Evolutionary conservation across 2,113 vertebrate species (phyloP), one percentile per base, ranked within the genome.

Genomic region (Micromys minutus): DNA sequence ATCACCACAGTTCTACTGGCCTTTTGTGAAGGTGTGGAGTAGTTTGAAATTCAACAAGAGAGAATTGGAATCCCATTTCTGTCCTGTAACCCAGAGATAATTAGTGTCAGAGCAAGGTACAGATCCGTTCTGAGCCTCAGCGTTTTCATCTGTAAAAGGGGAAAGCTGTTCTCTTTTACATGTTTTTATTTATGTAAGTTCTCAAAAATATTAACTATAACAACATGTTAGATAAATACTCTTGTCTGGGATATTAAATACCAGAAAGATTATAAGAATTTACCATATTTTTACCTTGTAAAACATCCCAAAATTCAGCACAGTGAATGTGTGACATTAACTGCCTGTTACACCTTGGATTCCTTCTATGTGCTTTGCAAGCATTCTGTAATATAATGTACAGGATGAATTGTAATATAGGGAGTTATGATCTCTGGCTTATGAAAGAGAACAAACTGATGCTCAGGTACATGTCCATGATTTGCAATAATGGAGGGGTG

Each of bases 181-280:
- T 17, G 7, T 87, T 83, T 94, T 94, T 96, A 91, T 96, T 95
- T 29, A 84, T 69, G 4, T 55, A 94, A 69, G 29, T 88, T 69
- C 34, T 85, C 55, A 79, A 52, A 93, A 94, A n/a, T 21, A 72
- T 75, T 63, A 2, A 39, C 42, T 84, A 52, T 10, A 63, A 0
- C 45, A 39, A 76, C 36, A 31, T 71, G 9, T 57, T 84, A 94
- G 89, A 59, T 24, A 97, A 89, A 89, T 94, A 36, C 52, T 86
- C 67, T 92, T 86, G 92, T 74, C n/a, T 88, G 57, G 57, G 59
- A 13, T 87, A 80, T 29, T 94, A 83, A 26, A 42, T 7, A 22
- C 88, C 52, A 77, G 31, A 87, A 93, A 89, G 13, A 85, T 65
- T n/a, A 47, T 2, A 79, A 65, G 31, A 87, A 3, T 59, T 88